Percentiles rank a stretch among this genome's conserved stretches.
Evolutionary conservation across 2,797 vertebrate species (phyloP).

Genomic region (Mycteria americana): DNA sequence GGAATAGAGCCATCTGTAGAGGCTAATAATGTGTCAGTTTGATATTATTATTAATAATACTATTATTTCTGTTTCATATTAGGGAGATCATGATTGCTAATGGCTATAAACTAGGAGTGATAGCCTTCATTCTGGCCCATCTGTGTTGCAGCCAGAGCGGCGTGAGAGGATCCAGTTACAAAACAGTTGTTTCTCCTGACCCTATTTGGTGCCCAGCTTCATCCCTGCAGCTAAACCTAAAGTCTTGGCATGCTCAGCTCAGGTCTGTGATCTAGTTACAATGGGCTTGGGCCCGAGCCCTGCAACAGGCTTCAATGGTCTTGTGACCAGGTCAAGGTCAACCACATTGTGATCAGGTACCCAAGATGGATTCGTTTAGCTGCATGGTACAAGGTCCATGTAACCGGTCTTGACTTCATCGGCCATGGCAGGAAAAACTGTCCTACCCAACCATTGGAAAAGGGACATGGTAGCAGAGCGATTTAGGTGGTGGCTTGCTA

Average conservation of each 20-base stretch:
- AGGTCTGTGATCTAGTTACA: not conserved
- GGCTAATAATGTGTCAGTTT: slow-evolving; percentile 56
- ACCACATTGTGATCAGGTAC: not conserved
- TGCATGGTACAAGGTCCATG: accelerated
- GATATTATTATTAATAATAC: slow-evolving; percentile 69
- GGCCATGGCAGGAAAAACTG: not conserved
- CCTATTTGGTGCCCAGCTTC: not conserved
- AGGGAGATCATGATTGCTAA: slow-evolving; percentile 50
- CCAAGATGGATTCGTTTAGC: not conserved
- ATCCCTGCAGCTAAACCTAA: not conserved
- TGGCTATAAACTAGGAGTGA: slow-evolving; percentile 61
- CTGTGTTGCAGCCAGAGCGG: not conserved
- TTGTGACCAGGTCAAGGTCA: not conserved
- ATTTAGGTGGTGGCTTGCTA: not conserved
- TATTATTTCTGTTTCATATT: slow-evolving; percentile 69
- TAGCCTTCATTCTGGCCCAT: slow-evolving; percentile 61
- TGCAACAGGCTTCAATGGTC: not conserved
- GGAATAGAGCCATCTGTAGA: slow-evolving; percentile 63
- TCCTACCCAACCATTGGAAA: not conserved
- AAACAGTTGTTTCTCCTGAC: slow-evolving; percentile 21
- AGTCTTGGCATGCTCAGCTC: not conserved
- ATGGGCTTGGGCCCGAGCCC: not conserved
- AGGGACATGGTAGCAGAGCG: accelerated
- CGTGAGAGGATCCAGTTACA: not conserved
- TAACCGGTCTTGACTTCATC: not conserved